Conservation (phyloP, 1,140 invertebrate genomes). For the Drosophila serrata region DNA sequence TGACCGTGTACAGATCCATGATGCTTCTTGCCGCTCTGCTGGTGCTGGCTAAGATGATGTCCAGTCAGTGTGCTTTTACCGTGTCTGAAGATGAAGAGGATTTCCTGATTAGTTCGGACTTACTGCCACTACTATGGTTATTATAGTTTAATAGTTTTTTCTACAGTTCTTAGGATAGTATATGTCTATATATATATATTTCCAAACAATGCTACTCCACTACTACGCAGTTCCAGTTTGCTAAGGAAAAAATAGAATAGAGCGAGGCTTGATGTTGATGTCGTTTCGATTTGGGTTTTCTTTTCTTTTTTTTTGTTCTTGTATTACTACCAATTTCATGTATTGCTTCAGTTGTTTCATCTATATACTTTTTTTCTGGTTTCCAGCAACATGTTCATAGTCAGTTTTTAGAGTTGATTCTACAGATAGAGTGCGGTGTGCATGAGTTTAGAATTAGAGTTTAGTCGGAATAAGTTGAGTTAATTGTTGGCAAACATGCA, state of each 20-base stretch:
- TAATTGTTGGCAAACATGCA: slow-evolving; percentile 34
- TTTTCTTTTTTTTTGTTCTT: slow-evolving; percentile 42
- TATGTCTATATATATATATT: no score
- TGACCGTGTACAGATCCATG: slow-evolving; percentile 35
- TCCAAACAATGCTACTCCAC: slow-evolving; percentile 64
- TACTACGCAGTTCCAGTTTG: slow-evolving; percentile 76
- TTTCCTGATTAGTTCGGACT: slow-evolving; percentile 8
- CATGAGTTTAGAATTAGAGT: slow-evolving; percentile 29
- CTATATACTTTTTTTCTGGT: slow-evolving; percentile 34
- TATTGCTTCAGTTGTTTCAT: slow-evolving; percentile 46
- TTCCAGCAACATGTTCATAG: slow-evolving; percentile 84
- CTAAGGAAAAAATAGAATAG: slow-evolving; percentile 70
- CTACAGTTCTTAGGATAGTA: slow-evolving; percentile 57
- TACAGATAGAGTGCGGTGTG: slow-evolving; percentile 46
- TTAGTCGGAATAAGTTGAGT: slow-evolving; percentile 15
- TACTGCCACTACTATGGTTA: not conserved
- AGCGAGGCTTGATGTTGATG: slow-evolving; percentile 70
- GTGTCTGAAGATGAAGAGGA: slow-evolving; percentile 56
- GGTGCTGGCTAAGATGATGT: slow-evolving; percentile 60
- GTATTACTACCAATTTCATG: slow-evolving; percentile 68
- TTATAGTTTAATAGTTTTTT: slow-evolving; percentile 38
- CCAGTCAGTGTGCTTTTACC: slow-evolving; percentile 82
- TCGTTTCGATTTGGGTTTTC: slow-evolving; percentile 28
- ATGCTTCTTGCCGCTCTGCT: slow-evolving; percentile 54
- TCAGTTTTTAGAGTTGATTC: slow-evolving; percentile 72